Evolutionary conservation across 2,113 vertebrate genomes (phyloP), one percentile per base, ranked within the genome.

Genomic region (Okapia johnstoni): DNA sequence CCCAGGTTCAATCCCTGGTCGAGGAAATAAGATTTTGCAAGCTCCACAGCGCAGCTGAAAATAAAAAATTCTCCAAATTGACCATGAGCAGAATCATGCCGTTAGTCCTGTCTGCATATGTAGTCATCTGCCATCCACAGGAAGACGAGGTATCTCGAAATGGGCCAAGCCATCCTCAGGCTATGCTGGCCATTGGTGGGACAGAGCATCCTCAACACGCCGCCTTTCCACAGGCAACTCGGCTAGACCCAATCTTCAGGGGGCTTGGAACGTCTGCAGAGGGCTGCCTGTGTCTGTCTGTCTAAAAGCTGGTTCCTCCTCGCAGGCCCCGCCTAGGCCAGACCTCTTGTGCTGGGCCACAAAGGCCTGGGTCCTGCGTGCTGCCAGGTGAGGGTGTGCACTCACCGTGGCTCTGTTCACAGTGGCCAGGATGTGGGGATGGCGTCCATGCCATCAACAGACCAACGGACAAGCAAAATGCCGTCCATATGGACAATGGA

Each of bases 391-490:
- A 11, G 77, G 4, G 46, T 10, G 9, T 80, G 28, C 5, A 3
- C 2, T 14, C 7, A 40, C 13, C 3, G 8, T 21, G 14, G 52
- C 87, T 6, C 23, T 28, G 2, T 7, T 46, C 36, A 12, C 52
- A 9, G 1, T 21, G 11, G 66, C 36, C 36, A 6, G 1, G 5
- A 21, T 5, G 36, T 16, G 52, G 52, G 30, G 30, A 6, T 54
- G 17, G 26, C 28, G 11, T 9, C 40, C 0, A 1, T 10, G 52
- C 66, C 36, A 21, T 15, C 36, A 14, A 0, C 8, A 52, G 52
- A 46, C 2, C 2, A 25, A 6, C 1, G 0, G 36, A 16, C 8
- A 10, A 14, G 26, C 26, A 57, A 7, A 12, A 30, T 1, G 52
- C 1, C 4, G 5, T 16, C 52, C 1, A 0, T 2, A 4, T 28